Base-by-base conservation (phyloP, 2,888 invertebrate genomes). In the Rhamphomyia laevipes region DNA sequence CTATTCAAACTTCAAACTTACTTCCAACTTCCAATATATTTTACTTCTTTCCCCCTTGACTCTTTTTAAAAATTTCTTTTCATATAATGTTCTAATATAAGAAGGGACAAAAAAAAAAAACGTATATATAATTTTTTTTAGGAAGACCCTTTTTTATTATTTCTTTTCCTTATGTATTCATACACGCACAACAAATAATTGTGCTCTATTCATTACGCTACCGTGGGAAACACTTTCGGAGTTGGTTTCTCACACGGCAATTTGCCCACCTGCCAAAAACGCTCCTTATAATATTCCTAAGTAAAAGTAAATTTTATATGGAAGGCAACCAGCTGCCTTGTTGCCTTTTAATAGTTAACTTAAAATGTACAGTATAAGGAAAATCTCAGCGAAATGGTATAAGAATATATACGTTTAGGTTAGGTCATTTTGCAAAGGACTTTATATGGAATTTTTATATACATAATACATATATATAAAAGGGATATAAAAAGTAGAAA, bases 201-300 rank as follows among this genome's bases (percentile, higher is more conserved):
- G 48, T 45, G 40, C 17, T 35, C 35, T 35, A 35, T 35, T 35
- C n/a, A 35, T 60, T 58, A 59, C 59, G 47, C 50, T 42, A 66
- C 62, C 68, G 68, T 69, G 68, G 68, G 68, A 69, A 69, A 63
- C 63, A 62, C 63, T 67, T 64, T 66, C 63, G 56, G 60, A 59
- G 57, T 61, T 61, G 57, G 65, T 64, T 69, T 69, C 68, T 69
- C 70, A 69, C 68, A 68, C 66, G 56, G 18, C 18, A 23, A 42
- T 23, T 15, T 42, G 42, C 27, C 42, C 42, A 42, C 42, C 42
- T 42, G 42, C 42, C 42, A 21, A 23, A 42, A 15, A 42, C 21
- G 15, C n/a, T 35, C 13, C 23, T 27, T 27, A 27, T 9, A 7
- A 27, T 27, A 27, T 6, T 27, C 23, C 23, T 27, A 27, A 27